Evolutionary conservation across 2,113 vertebrate species (phyloP).

Genomic region (Alligator sinensis): DNA sequence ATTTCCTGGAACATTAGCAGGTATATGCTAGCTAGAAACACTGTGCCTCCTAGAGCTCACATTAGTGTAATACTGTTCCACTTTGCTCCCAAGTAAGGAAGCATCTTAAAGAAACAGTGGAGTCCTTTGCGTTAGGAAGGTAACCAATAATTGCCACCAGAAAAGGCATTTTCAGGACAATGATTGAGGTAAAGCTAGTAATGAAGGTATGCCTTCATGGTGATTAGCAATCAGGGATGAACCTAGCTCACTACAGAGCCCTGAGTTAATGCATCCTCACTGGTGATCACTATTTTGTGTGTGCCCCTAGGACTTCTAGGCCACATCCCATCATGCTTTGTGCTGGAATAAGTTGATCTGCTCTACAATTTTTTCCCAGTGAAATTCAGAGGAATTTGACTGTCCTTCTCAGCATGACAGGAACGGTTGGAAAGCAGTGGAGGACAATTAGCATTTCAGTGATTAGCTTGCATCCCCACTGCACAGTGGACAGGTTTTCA

Average conservation of each 20-base stretch:
- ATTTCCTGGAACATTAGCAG: not conserved
- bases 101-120: not conserved
- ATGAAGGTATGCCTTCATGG: too few species aligned
- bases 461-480: not conserved
- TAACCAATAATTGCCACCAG: not conserved
- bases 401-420: not conserved
- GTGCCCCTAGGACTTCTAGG: not conserved
- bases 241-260: not conserved
- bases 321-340: not conserved
- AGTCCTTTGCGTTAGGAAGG: not conserved
- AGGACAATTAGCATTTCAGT: not conserved
- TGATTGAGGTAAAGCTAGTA: not conserved
- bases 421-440: not conserved
- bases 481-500: not conserved
- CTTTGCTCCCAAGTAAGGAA: not conserved
- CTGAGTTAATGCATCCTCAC: not conserved
- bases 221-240: too few species aligned
- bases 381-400: not conserved
- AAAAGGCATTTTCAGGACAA: not conserved
- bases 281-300: not conserved
- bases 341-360: rapidly evolving
- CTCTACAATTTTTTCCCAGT: not conserved
- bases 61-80: not conserved
- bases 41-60: not conserved
- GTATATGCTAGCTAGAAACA: not conserved